A percentile compares a stretch with the other conserved stretches of the same genome.
Conservation (phyloP, 2,797 vertebrate genomes). For the Esox masquinongy region DNA sequence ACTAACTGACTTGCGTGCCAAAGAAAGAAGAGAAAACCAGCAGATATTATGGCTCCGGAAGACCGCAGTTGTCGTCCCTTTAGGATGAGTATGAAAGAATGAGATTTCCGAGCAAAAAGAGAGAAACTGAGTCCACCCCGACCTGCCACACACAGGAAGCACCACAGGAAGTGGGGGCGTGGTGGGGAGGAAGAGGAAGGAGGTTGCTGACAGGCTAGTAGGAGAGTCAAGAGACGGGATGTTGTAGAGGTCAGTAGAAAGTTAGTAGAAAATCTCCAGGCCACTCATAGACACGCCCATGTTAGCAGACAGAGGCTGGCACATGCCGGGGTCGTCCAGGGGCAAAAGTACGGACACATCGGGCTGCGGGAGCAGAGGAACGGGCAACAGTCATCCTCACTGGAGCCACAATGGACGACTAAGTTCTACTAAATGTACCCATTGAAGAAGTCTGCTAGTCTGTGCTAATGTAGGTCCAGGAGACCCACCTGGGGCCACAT, state of each 20-base stretch:
- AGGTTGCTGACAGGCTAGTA: conserved; percentile 55
- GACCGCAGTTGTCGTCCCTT: conserved; percentile 16
- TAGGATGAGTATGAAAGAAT: conserved; percentile 53
- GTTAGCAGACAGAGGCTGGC: conserved; percentile 83
- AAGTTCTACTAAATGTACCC: background rate
- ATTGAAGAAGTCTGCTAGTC: background rate
- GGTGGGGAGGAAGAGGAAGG: conserved; percentile 65
- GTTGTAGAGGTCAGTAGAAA: conserved; percentile 67
- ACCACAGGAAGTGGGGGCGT: conserved; percentile 72
- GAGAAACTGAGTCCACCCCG: conserved; percentile 65
- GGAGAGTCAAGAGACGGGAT: conserved; percentile 60
- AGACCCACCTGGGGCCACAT: background rate
- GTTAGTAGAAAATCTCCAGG: conserved; percentile 88
- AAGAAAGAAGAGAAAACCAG: background rate
- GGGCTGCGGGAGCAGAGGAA: conserved; percentile 77
- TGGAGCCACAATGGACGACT: conserved; percentile 22
- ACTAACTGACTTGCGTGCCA: background rate
- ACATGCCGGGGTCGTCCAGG: conserved; percentile 81
- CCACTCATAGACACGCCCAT: conserved; percentile 81
- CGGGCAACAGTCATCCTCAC: conserved; percentile 73
- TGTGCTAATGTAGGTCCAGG: background rate
- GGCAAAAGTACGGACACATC: conserved; percentile 83
- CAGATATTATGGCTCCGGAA: background rate
- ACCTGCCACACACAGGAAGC: conserved; percentile 79
- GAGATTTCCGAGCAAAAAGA: conserved; percentile 39